phyloP scores from a whole-genome alignment of 2,113 vertebrate species.

The Plectropomus leopardus region DNA sequence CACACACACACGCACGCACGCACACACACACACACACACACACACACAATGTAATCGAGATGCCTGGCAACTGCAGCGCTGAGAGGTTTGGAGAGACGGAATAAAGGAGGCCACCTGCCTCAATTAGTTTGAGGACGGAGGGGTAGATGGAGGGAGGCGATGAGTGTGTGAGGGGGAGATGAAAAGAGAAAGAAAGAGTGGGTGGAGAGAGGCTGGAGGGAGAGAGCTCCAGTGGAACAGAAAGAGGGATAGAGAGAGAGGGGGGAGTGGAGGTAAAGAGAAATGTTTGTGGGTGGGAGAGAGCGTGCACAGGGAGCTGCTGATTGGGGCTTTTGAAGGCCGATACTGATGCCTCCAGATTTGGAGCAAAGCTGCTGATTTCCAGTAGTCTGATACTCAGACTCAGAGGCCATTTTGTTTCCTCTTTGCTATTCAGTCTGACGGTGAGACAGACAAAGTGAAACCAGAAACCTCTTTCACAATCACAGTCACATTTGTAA shows the following conservation, averaged over 20 bases:
- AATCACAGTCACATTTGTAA: background rate
- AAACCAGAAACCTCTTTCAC: background rate
- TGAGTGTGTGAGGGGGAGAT: constrained; percentile 50
- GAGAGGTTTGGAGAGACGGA: constrained; percentile 67
- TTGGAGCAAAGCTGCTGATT: constrained; percentile 35
- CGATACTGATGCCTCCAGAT: constrained; percentile 40
- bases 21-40: constrained; percentile 14
- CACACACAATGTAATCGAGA: constrained; percentile 52
- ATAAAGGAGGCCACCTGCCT: constrained; percentile 78
- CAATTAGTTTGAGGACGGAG: constrained; percentile 70
- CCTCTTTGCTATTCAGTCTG: background rate
- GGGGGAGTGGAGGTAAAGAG: constrained; percentile 21
- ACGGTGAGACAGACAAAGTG: background rate
- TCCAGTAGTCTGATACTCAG: constrained; percentile 6
- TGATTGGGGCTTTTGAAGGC: constrained; percentile 49
- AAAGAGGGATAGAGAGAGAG: constrained; percentile 13
- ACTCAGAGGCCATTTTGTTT: constrained; percentile 36
- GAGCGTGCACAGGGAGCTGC: constrained; percentile 10
- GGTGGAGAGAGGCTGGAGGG: constrained; percentile 40
- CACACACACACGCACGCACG: constrained; percentile 11
- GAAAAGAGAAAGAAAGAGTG: constrained; percentile 48
- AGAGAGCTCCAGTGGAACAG: constrained; percentile 29
- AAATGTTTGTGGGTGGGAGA: constrained; percentile 49
- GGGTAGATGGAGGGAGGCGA: constrained; percentile 48
- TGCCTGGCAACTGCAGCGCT: constrained; percentile 56